Conservation (phyloP, 2,113 vertebrate genomes). For the Uria aalge region DNA sequence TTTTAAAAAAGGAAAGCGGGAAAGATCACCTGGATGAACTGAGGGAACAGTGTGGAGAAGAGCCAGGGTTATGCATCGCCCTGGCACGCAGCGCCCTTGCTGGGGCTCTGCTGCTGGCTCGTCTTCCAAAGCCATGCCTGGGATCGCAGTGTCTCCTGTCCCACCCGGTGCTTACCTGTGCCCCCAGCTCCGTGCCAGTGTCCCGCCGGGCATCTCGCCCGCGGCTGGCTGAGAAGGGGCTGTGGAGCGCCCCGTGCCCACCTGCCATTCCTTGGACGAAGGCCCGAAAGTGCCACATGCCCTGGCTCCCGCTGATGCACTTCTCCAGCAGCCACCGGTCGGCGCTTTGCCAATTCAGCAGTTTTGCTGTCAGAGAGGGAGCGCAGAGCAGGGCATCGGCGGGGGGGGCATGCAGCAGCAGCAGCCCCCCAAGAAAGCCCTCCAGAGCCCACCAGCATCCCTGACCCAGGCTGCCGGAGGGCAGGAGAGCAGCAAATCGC, state of each 20-base stretch:
- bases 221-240: background rate
- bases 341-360: slow-evolving; percentile 67
- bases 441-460: background rate
- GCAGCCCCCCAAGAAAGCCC: background rate
- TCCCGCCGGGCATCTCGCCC: accelerated
- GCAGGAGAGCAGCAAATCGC: background rate
- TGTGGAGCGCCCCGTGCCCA: background rate
- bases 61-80: background rate
- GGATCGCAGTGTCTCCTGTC: background rate
- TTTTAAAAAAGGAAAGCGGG: background rate
- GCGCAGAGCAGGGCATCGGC: background rate
- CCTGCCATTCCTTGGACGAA: slow-evolving; percentile 70
- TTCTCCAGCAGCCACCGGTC: slow-evolving; percentile 74
- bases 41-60: background rate
- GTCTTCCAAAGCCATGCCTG: background rate
- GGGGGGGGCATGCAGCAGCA: background rate
- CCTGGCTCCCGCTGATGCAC: slow-evolving; percentile 65
- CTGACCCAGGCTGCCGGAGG: background rate
- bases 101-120: background rate
- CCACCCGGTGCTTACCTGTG: background rate
- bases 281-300: slow-evolving; percentile 64
- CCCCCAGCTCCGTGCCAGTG: background rate
- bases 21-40: background rate
- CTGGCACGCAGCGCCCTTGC: accelerated
- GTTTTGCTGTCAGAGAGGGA: slow-evolving; percentile 50